These are phyloP conservation scores for Nomada fucata DNA, from an alignment of 2,888 invertebrate genomes.

Conservation along the genomic window DNA sequence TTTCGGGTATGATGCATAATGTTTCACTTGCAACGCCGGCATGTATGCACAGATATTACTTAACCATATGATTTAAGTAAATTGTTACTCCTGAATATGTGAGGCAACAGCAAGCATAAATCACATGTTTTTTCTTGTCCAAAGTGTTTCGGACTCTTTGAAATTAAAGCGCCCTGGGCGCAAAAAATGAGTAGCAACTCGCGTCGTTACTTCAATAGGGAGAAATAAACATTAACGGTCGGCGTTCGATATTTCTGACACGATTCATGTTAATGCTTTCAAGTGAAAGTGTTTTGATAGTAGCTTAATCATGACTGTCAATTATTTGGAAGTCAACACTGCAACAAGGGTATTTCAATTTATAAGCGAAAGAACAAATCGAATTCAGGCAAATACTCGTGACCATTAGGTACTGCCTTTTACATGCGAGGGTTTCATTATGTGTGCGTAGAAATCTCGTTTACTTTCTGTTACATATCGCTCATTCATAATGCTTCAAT, in stretches of 20 bases:
- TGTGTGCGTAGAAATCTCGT: not conserved
- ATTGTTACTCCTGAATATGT: not conserved
- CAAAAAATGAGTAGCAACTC: not conserved
- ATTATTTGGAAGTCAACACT: not conserved
- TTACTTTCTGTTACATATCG: not conserved
- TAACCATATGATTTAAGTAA: conserved; percentile 12
- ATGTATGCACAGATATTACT: conserved; percentile 14
- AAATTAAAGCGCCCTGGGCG: not conserved
- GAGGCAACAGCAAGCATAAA: not conserved
- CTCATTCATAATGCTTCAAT: not conserved
- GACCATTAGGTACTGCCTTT: not conserved
- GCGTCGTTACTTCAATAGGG: not conserved
- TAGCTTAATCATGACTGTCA: not conserved
- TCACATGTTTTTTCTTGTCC: not conserved
- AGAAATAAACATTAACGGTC: not conserved
- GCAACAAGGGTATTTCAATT: not conserved
- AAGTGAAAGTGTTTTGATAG: no score
- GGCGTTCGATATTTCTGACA: no score
- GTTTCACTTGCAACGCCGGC: not conserved
- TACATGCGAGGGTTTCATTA: not conserved
- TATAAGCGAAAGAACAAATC: not conserved
- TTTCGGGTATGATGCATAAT: conserved; percentile 5
- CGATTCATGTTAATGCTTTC: no score
- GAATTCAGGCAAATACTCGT: not conserved
- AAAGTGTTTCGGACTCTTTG: not conserved